Conservation (phyloP, 2,888 invertebrate species). For the Synanthedon tipuliformis region DNA sequence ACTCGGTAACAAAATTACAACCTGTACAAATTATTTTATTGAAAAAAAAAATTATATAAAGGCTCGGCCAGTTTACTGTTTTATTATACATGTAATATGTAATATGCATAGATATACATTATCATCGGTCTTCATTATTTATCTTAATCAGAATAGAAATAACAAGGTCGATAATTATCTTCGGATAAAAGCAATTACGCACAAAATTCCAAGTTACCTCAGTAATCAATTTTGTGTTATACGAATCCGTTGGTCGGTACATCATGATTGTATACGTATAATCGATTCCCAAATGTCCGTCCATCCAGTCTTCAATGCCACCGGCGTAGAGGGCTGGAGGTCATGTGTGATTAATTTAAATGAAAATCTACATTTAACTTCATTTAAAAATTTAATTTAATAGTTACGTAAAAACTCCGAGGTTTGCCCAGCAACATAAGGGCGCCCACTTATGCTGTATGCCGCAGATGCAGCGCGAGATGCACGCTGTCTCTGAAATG, state of each 20-base stretch:
- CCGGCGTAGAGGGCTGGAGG: constrained; percentile 50
- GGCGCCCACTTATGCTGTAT: constrained; percentile 41
- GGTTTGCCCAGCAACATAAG: constrained; percentile 53
- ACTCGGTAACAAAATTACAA: no score
- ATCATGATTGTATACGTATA: constrained; percentile 58
- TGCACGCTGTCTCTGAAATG: constrained; percentile 41
- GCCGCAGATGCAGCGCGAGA: constrained; percentile 46
- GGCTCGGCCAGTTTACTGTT: no score
- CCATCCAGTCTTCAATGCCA: constrained; percentile 61
- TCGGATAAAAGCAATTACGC: not conserved
- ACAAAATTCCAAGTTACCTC: constrained; percentile 27
- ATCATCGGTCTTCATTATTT: no score
- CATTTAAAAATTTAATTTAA: not conserved
- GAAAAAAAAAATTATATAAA: no score
- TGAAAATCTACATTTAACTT: not conserved
- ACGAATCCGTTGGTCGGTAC: constrained; percentile 42
- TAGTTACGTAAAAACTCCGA: constrained; percentile 53
- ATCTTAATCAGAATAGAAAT: not conserved
- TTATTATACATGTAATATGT: no score
- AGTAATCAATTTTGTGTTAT: constrained; percentile 33
- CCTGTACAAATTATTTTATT: no score
- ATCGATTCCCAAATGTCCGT: constrained; percentile 55
- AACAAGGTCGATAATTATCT: not conserved
- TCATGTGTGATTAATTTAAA: no score
- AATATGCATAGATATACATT: no score